Conservation (phyloP, 1,140 invertebrate genomes). For the Gonatopus flavifemur region DNA sequence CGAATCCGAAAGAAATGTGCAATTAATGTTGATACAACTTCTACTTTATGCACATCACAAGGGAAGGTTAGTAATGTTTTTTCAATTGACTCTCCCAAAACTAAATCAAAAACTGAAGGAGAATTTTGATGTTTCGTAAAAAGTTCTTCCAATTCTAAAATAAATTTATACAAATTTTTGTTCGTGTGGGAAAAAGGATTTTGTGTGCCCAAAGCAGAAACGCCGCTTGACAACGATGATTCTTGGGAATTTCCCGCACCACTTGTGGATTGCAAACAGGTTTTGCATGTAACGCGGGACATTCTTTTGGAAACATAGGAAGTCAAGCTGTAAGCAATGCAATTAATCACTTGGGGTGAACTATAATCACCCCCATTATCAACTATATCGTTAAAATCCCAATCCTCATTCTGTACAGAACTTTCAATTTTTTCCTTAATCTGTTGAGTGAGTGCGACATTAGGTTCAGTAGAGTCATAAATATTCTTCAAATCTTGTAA, state of each 20-base stretch:
- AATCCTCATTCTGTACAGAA: neutral
- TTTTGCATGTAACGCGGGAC: neutral
- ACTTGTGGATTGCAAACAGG: neutral
- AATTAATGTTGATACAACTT: slow-evolving; percentile 4
- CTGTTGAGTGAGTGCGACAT: neutral
- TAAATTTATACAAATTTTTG: neutral
- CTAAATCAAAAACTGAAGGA: slow-evolving; percentile 5
- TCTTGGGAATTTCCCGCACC: neutral
- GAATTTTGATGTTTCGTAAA: neutral
- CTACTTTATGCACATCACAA: slow-evolving; percentile 7
- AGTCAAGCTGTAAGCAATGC: slow-evolving; percentile 2
- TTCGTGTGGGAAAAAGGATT: neutral
- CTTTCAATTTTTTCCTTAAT: too few species aligned
- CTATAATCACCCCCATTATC: neutral
- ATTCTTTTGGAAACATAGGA: slow-evolving; percentile 5
- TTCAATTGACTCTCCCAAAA: slow-evolving; percentile 8
- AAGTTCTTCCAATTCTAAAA: neutral
- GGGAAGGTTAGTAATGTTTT: slow-evolving; percentile 9
- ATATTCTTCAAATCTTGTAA: neutral
- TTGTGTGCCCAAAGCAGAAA: neutral
- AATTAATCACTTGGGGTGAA: neutral
- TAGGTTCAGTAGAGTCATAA: neutral
- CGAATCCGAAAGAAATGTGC: slow-evolving; percentile 1
- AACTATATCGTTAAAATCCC: neutral
- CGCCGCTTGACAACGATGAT: neutral